A percentile compares a stretch with the other conserved stretches of the same genome.
Conservation (phyloP, 1,140 invertebrate genomes). For the Drosophila simulans region DNA sequence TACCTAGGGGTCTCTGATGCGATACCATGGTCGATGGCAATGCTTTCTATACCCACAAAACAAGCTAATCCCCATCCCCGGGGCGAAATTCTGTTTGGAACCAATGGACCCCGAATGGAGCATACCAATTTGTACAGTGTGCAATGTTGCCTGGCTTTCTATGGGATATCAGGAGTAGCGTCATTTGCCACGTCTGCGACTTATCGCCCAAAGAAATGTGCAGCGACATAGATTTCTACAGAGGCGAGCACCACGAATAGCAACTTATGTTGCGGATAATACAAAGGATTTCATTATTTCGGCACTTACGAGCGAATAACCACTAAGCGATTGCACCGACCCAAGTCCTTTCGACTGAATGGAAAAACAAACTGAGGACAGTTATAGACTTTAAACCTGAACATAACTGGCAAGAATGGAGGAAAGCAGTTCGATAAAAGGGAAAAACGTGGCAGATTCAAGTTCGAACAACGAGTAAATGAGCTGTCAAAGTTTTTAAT, state of each 20-base stretch:
- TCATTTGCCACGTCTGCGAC: constrained; percentile 80
- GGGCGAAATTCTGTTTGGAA: constrained; percentile 1
- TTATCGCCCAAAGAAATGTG: constrained; percentile 79
- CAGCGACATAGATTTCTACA: constrained; percentile 73
- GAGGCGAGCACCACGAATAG: constrained; percentile 12
- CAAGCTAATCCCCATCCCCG: constrained; percentile 11
- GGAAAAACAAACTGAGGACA: constrained; percentile 57
- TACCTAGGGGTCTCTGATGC: neutral
- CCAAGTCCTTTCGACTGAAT: constrained; percentile 52
- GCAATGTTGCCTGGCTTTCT: constrained; percentile 31
- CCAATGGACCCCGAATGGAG: constrained; percentile 42
- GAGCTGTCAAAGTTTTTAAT: constrained; percentile 83
- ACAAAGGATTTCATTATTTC: constrained; percentile 80
- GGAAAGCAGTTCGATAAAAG: constrained; percentile 1
- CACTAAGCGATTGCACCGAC: constrained; percentile 74
- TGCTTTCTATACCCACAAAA: neutral
- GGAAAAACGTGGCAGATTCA: constrained; percentile 35
- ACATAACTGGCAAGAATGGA: constrained; percentile 48
- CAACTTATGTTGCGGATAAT: constrained; percentile 80
- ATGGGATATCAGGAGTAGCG: constrained; percentile 66
- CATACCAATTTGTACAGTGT: constrained; percentile 48
- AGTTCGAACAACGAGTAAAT: constrained; percentile 83
- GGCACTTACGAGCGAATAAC: constrained; percentile 79
- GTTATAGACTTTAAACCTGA: constrained; percentile 75
- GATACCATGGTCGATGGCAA: neutral